Percentiles rank a stretch among this genome's conserved stretches.
Evolutionary conservation across 2,888 invertebrate genomes (phyloP).

Genomic region (Drosophila antonietae): DNA sequence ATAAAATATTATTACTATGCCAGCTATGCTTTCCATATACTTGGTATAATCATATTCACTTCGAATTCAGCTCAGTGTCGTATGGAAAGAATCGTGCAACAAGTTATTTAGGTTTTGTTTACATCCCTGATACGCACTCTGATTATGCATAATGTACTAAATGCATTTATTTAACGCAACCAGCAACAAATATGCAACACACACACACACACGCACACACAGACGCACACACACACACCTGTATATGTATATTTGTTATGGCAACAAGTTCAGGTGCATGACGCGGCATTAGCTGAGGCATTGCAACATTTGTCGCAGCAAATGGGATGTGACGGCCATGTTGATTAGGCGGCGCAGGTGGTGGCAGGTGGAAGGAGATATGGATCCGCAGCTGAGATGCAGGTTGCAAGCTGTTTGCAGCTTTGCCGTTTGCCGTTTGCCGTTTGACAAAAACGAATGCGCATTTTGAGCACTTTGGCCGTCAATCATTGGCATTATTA

Average conservation of each 20-base stretch:
- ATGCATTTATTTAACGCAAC: constrained; percentile 37
- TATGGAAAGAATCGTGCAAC: not conserved
- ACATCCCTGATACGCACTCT: constrained; percentile 30
- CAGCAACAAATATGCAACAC: constrained; percentile 25
- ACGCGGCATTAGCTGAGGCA: constrained; percentile 53
- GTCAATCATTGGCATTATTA: constrained; percentile 52
- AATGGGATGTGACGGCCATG: constrained; percentile 59
- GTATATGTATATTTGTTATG: constrained; percentile 5
- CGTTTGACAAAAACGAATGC: constrained; percentile 31
- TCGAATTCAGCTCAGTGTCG: not conserved
- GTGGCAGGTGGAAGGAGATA: not conserved
- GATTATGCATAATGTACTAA: constrained; percentile 7
- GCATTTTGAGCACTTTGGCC: constrained; percentile 27
- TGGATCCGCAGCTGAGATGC: not conserved
- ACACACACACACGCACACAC: constrained; percentile 15
- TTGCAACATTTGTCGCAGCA: constrained; percentile 62
- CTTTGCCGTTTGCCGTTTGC: not conserved
- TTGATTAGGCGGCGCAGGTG: not conserved
- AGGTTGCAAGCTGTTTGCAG: constrained; percentile 9
- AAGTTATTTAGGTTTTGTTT: constrained; percentile 5
- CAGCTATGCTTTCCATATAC: not conserved
- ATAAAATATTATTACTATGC: not conserved
- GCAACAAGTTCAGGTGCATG: constrained; percentile 62
- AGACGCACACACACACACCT: not conserved
- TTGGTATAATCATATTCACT: not conserved